A percentile compares a stretch with the other conserved stretches of the same genome.
These are phyloP conservation scores for Riparia riparia DNA, from an alignment of 2,113 vertebrate species.

Conservation along the genomic window DNA sequence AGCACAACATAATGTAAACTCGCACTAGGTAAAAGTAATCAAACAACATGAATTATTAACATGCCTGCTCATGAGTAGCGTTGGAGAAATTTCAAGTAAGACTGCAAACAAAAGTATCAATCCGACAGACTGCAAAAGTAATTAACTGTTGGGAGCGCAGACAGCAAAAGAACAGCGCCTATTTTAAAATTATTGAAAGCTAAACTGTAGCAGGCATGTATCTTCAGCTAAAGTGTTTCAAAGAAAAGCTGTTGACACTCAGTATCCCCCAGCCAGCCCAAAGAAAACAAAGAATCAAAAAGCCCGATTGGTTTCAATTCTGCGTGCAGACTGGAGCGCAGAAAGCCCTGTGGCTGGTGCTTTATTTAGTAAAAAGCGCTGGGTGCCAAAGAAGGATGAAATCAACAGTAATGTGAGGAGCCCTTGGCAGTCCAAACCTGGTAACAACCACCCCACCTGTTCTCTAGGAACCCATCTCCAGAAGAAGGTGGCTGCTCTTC, in stretches of 20 bases:
- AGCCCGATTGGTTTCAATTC: not conserved
- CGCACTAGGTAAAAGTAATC: not conserved
- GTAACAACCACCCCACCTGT: not conserved
- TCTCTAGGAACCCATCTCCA: not conserved
- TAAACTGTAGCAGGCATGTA: not conserved
- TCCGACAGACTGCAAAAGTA: not conserved
- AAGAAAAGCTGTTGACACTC: not conserved
- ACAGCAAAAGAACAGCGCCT: not conserved
- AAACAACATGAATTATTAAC: not conserved
- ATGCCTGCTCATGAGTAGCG: not conserved
- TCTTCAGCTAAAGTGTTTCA: not conserved
- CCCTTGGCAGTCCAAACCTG: not conserved
- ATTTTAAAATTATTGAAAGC: not conserved
- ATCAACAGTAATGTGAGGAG: not conserved
- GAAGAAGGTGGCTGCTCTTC: not conserved
- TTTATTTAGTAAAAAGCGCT: not conserved
- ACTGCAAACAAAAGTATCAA: not conserved
- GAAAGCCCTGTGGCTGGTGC: not conserved
- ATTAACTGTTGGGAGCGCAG: not conserved
- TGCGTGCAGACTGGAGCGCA: fast-evolving
- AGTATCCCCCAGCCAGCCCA: not conserved
- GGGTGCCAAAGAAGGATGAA: not conserved
- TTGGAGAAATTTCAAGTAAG: not conserved
- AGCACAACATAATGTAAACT: not conserved
- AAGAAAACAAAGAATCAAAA: not conserved